These are phyloP conservation scores for Hylaeus volcanicus DNA, from an alignment of 1,140 invertebrate genomes.

Conservation along the genomic window DNA sequence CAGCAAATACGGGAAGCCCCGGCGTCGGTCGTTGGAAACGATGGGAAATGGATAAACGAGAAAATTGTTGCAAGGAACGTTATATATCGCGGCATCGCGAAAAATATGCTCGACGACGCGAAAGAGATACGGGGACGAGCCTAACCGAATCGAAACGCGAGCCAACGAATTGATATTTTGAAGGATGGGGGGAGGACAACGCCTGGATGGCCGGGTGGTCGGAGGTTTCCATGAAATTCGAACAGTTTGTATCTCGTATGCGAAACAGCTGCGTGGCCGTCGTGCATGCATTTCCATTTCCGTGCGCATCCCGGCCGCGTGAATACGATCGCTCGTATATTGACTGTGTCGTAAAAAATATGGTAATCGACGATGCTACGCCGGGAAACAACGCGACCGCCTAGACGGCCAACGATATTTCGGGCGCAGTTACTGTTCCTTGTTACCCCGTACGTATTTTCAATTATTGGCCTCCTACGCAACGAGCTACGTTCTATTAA, in stretches of 20 bases:
- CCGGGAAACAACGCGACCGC: background rate
- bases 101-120: slow-evolving; percentile 16
- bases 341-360: slow-evolving; percentile 12
- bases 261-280: slow-evolving; percentile 38
- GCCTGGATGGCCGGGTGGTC: background rate
- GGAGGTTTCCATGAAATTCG: background rate
- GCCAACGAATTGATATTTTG: slow-evolving; percentile 12
- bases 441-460: too few species aligned
- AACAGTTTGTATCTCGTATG: slow-evolving; percentile 25
- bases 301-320: slow-evolving; percentile 18
- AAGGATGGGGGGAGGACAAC: slow-evolving; percentile 6
- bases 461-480: too few species aligned
- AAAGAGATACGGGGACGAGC: background rate
- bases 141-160: slow-evolving; percentile 15
- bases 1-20: too few species aligned
- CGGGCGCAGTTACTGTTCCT: too few species aligned
- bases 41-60: background rate
- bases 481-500: too few species aligned
- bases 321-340: slow-evolving; percentile 35
- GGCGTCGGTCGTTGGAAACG: background rate
- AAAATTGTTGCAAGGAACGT: background rate
- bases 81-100: background rate
- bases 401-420: too few species aligned
- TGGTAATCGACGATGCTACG: background rate
- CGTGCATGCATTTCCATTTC: slow-evolving; percentile 51